These are phyloP conservation scores for Leucopsar rothschildi DNA, from an alignment of 2,113 vertebrate genomes.

Conservation along the genomic window DNA sequence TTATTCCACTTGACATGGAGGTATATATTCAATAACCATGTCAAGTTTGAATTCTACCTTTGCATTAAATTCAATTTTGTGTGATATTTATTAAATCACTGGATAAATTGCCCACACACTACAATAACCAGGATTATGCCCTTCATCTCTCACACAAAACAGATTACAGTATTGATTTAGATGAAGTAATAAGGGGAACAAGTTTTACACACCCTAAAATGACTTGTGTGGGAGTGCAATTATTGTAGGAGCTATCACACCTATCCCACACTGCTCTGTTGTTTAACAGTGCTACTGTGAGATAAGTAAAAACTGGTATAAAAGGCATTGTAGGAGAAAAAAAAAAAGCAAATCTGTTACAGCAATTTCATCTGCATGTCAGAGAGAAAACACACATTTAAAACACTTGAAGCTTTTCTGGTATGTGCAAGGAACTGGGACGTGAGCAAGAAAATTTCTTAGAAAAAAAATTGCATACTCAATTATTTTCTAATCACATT, in stretches of 20 bases:
- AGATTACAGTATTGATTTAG: conserved; percentile 1
- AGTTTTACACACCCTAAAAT: neutral
- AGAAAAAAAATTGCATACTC: neutral
- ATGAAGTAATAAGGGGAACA: conserved; percentile 8
- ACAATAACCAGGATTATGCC: neutral
- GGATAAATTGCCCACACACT: neutral
- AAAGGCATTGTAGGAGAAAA: neutral
- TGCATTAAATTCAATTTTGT: neutral
- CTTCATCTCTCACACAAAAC: neutral
- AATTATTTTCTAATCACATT: neutral
- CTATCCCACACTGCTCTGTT: neutral
- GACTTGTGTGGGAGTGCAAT: conserved; percentile 33
- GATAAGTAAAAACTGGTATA: neutral
- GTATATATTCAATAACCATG: neutral
- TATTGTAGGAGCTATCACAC: neutral
- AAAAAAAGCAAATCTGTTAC: neutral
- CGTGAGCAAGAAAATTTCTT: neutral
- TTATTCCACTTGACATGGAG: neutral
- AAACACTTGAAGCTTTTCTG: neutral
- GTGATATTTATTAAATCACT: neutral
- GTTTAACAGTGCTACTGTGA: neutral
- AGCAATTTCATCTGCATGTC: conserved; percentile 1
- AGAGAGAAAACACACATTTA: neutral
- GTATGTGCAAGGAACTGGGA: neutral
- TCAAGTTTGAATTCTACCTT: neutral